Base-by-base conservation (phyloP, 2,113 vertebrate species). In the Chloropsis hardwickii region DNA sequence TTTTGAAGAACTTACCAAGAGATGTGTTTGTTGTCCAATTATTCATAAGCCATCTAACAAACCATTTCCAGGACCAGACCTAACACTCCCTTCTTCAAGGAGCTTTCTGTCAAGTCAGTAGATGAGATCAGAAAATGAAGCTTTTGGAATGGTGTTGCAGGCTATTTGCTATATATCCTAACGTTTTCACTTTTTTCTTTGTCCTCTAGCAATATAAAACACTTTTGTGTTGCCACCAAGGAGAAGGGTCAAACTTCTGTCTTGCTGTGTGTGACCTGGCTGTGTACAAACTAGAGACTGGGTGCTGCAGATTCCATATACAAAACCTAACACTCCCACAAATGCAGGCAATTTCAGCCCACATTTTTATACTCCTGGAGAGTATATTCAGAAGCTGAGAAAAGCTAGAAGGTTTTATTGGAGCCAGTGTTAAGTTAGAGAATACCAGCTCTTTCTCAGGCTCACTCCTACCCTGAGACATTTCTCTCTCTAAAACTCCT, bases 401-500 rank as follows among this genome's bases (percentile, higher is more conserved):
- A 62, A 82, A 93, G 10, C 31, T 7, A n/a, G 24, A 45, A 62
- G 25, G 4, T 73, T 76, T 77, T 65, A 6, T n/a, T 88, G 31
- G n/a, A 90, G 25, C 27, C 18, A 10, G 31, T 60, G 35, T 21
- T 78, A 50, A 61, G 24, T 40, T 20, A 93, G 48, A 81, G 33
- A 76, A 69, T 35, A 53, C 66, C 45, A 90, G 31, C 56, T 88
- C 44, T 76, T 86, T 92, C 56, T 93, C 31, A 78, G 42, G 28
- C 29, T 91, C 51, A 45, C 10, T 28, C 17, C 20, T 58, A 88
- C 39, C 5, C 58, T 35, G 54, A 94, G 64, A 78, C 60, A 84
- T 86, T 90, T 88, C 27, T 81, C 64, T 72, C 82, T 69, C 27
- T 83, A 50, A 88, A 81, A 86, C 40, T 67, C 56, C 54, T 81